A percentile compares a stretch with the other conserved stretches of the same genome.
Evolutionary conservation across 2,888 invertebrate species (phyloP).

Genomic region (Volucella zonaria): DNA sequence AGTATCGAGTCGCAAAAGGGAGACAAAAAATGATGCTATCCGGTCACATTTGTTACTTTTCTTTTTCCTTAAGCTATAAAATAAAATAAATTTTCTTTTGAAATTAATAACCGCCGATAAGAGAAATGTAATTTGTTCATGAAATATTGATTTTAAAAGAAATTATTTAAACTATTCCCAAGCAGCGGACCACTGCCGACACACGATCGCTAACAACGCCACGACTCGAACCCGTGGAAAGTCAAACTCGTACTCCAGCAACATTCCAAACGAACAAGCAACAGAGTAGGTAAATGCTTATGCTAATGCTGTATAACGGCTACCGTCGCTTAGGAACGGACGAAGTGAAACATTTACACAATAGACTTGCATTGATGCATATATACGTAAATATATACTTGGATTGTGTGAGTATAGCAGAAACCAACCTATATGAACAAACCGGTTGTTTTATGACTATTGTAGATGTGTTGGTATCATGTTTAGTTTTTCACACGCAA

Average conservation of each 20-base stretch:
- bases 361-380: not conserved
- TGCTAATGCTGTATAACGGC: not conserved
- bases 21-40: conserved; percentile 47
- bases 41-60: conserved; percentile 38
- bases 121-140: not conserved
- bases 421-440: not conserved
- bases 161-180: conserved; percentile 24
- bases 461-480: too few species aligned
- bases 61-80: not conserved
- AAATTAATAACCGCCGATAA: not conserved
- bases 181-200: conserved; percentile 8
- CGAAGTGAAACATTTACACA: conserved; percentile 43
- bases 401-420: not conserved
- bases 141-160: not conserved
- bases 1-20: conserved; percentile 24
- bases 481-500: not conserved
- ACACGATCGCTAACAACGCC: conserved; percentile 44
- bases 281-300: conserved; percentile 13
- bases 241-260: conserved; percentile 61
- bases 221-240: conserved; percentile 57
- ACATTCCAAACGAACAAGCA: conserved; percentile 54
- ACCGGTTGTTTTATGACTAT: conserved; percentile 26
- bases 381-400: not conserved
- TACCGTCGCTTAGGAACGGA: conserved; percentile 48
- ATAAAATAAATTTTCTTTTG: not conserved